Percentiles rank a stretch among this genome's conserved stretches.
These are phyloP conservation scores for Drosophila peninsularis DNA, from an alignment of 2,888 invertebrate species.

Conservation along the genomic window DNA sequence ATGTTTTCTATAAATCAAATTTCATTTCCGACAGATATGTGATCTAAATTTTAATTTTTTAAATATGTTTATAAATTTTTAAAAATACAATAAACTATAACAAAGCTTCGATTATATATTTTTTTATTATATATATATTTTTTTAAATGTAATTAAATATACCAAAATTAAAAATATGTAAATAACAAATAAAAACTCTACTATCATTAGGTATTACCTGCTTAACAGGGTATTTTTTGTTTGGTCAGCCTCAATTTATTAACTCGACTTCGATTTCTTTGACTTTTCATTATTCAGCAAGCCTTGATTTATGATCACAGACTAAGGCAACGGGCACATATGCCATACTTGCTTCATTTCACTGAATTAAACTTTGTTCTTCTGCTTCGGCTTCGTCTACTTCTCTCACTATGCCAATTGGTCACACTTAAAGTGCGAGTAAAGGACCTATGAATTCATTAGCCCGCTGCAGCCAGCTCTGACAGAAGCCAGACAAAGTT, in stretches of 20 bases:
- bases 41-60: too few relatives aligned
- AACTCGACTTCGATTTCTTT: not conserved
- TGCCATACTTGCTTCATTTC: slow-evolving; percentile 1
- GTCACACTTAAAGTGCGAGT: slow-evolving; percentile 9
- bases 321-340: not conserved
- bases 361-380: slow-evolving; percentile 18
- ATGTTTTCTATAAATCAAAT: too few relatives aligned
- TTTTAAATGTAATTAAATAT: not conserved
- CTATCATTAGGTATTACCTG: not conserved
- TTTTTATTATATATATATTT: too few relatives aligned
- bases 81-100: too few relatives aligned
- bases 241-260: too few relatives aligned
- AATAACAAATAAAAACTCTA: not conserved
- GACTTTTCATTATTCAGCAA: not conserved
- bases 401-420: not conserved
- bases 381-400: not conserved
- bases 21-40: too few relatives aligned
- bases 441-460: slow-evolving; percentile 4
- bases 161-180: not conserved
- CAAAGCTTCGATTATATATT: too few relatives aligned
- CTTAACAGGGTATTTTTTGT: not conserved
- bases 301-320: slow-evolving; percentile 4
- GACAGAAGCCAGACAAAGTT: slow-evolving; percentile 36
- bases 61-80: too few relatives aligned
- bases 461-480: not conserved